Evolutionary conservation across 2,888 invertebrate species (phyloP).

Genomic region (Netelia inedita): DNA sequence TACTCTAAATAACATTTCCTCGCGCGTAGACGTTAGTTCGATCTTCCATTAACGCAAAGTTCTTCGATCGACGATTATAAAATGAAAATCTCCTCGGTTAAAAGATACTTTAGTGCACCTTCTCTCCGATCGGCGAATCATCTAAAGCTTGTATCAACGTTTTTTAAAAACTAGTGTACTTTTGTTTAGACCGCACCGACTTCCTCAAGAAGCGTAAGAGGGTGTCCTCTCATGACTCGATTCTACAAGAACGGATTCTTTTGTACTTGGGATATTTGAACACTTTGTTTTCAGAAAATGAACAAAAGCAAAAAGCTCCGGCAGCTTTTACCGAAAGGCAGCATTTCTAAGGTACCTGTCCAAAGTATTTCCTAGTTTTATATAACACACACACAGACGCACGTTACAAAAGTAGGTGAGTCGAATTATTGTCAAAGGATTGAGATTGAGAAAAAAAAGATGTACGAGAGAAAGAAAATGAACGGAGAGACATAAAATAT

Average conservation of each 20-base stretch:
- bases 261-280: constrained; percentile 81
- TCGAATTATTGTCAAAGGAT: constrained; percentile 17
- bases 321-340: constrained; percentile 88
- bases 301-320: constrained; percentile 88
- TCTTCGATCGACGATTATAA: too few relatives aligned
- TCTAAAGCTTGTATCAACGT: too few relatives aligned
- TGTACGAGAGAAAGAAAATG: neutral
- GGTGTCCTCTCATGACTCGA: constrained; percentile 51
- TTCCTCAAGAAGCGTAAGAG: constrained; percentile 2
- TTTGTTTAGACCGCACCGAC: neutral
- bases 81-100: too few relatives aligned
- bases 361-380: constrained; percentile 63
- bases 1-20: too few relatives aligned
- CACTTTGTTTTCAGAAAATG: constrained; percentile 88
- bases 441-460: neutral
- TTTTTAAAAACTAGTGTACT: too few relatives aligned
- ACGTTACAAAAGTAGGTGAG: constrained; percentile 22
- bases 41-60: too few relatives aligned
- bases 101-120: too few relatives aligned
- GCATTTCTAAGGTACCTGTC: constrained; percentile 88
- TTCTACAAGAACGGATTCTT: constrained; percentile 79
- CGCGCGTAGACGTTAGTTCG: too few relatives aligned
- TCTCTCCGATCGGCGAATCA: too few relatives aligned
- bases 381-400: constrained; percentile 4
- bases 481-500: neutral